Evolutionary conservation across 2,888 invertebrate genomes (phyloP).

Genomic region (Heliconius charithonia): DNA sequence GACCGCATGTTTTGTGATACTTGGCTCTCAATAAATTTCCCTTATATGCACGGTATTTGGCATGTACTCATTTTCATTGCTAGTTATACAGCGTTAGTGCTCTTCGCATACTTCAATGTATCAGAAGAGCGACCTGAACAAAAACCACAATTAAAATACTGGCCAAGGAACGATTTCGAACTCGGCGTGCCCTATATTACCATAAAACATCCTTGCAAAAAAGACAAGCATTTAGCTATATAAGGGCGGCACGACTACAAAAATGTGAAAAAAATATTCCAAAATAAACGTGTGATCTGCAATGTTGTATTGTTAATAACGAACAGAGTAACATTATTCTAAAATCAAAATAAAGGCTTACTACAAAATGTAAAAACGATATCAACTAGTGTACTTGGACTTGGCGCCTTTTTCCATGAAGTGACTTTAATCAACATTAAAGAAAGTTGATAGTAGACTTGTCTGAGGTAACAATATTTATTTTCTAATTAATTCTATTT

Average conservation of each 20-base stretch:
- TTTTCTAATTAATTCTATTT: neutral
- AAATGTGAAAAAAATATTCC: neutral
- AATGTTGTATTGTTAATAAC: neutral
- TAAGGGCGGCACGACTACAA: conserved; percentile 53
- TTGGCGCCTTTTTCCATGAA: neutral
- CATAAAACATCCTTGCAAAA: conserved; percentile 84
- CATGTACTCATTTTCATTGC: conserved; percentile 92
- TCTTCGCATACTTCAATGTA: conserved; percentile 91
- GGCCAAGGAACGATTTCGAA: conserved; percentile 91
- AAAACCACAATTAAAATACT: conserved; percentile 87
- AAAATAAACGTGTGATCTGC: neutral
- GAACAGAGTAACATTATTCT: neutral
- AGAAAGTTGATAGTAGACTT: neutral
- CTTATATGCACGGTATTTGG: conserved; percentile 93
- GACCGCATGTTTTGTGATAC: conserved; percentile 91
- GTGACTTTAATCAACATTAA: neutral
- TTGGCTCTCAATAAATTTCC: conserved; percentile 90
- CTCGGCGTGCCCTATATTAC: conserved; percentile 90
- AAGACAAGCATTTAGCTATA: conserved; percentile 76
- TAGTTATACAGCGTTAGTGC: conserved; percentile 89
- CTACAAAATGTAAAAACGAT: neutral
- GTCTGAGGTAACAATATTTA: neutral
- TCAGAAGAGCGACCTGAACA: conserved; percentile 88
- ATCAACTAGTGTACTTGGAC: neutral
- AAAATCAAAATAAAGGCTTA: neutral